Evolutionary conservation across 2,888 invertebrate genomes (phyloP), one percentile per base, ranked within the genome.

Genomic region (Romanomermis culicivorax): DNA sequence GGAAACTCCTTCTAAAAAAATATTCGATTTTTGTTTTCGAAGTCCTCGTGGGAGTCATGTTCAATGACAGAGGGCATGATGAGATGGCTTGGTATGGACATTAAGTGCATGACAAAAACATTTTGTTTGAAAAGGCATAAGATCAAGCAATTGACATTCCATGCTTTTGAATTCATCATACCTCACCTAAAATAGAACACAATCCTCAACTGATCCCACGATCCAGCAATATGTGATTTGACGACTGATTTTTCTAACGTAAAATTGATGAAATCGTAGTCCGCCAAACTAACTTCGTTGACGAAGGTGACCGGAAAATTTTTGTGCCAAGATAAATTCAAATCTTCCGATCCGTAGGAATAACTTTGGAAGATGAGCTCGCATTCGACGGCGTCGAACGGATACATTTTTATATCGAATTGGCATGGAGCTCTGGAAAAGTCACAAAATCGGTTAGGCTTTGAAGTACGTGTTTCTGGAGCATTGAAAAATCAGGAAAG

Each of bases 361-460:
- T 23, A 45, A 36, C 54, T 54, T 27, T 49, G n/a, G 17, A 54
- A 43, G 7, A 23, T 11, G n/a, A 54, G 24, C 2, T 17, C 4
- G 54, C 54, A 54, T 7, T 47, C 4, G 30, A 54, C 20, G 24
- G 17, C 2, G 24, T 54, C 54, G 45, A 54, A 43, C 14, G 54
- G 54, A 23, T 45, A 54, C 2, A 17, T 14, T 2, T 24, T 24
- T 29, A 54, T 17, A 26, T 47, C 29, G 49, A 54, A 24, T 17
- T 29, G 27, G 49, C 54, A 54, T 17, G 54, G 54, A 7, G 43
- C 43, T 2, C 49, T 3, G 27, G 45, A 43, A 52, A n/a, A n/a
- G n/a, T n/a, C n/a, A n/a, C n/a, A n/a, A n/a, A n/a, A n/a, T n/a
- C n/a, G 17, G 11, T 29, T 11, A 26, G 17, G 7, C 11, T 51